Evolutionary conservation across 2,113 vertebrate genomes (phyloP), one percentile per base, ranked within the genome.

Genomic region (Nannobrachium achirus): DNA sequence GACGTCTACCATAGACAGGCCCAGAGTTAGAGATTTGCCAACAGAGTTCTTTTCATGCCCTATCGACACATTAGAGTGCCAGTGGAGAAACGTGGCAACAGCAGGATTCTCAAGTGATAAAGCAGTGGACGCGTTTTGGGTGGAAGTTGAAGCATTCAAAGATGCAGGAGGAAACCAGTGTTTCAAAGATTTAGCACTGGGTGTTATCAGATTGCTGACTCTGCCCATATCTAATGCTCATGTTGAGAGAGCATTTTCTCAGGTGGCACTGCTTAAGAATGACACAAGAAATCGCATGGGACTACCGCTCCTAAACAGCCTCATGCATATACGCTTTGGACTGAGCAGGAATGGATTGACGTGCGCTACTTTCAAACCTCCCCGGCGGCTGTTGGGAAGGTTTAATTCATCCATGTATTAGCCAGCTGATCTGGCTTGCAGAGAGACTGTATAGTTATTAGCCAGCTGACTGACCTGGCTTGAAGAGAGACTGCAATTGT

Each of bases 171-270:
- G 51, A 45, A 56, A 66, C 20, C 6, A 45, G 39, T 56, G 53
- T 56, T 67, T 67, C 48, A 13, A 57, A 13, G 15, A 67, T 14
- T 48, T 69, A 59, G 42, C 55, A 57, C 66, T 61, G 39, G 65
- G 57, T 69, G 57, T 14, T 41, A 67, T 67, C 33, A 56, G 40
- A 48, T 48, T 61, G 44, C 56, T 69, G 10, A 50, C 14, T 60
- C 56, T 60, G 46, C 67, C 46, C 6, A 52, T 69, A 46, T 67
- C 53, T n/a, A 75, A 69, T 33, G 50, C 64, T n/a, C 64, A 68
- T 52, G 56, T 74, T 13, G 63, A 74, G 49, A 16, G 50, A 74
- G 64, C 57, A 39, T 68, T 75, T 61, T 62, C 57, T n/a, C 20
- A 48, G 15, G 61, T 67, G 46, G 8, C 71, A 60, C 46, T 67